These are phyloP conservation scores for Gobio occitaniae DNA, from an alignment of 2,797 vertebrate genomes.

Conservation along the genomic window DNA sequence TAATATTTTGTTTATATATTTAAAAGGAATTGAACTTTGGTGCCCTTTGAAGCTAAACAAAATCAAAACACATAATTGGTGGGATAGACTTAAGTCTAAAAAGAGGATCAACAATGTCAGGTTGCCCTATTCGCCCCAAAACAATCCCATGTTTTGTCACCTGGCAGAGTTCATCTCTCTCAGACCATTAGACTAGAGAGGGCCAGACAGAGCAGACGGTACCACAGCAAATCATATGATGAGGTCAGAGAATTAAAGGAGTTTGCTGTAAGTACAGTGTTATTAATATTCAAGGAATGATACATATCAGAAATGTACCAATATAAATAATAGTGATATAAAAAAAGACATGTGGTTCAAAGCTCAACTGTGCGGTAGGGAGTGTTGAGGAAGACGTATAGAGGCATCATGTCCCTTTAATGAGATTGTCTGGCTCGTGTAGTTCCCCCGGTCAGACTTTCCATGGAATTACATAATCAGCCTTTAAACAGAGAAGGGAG, in stretches of 20 bases:
- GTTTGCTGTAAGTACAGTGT: not conserved
- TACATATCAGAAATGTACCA: not conserved
- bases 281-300: not conserved
- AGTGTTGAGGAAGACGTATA: constrained; percentile 6
- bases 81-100: constrained; percentile 20
- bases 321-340: not conserved
- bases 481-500: constrained; percentile 51
- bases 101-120: constrained; percentile 74
- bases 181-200: not conserved
- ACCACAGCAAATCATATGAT: not conserved
- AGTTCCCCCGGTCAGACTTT: constrained; percentile 69
- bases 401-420: constrained; percentile 62
- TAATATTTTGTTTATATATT: not conserved
- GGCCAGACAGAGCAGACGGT: not conserved
- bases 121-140: constrained; percentile 73
- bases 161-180: constrained; percentile 9
- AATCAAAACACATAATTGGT: not conserved
- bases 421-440: constrained; percentile 64
- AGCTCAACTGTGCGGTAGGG: constrained; percentile 16
- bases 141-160: constrained; percentile 16
- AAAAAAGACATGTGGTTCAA: not conserved
- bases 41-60: not conserved
- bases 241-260: not conserved
- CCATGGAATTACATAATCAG: constrained; percentile 71
- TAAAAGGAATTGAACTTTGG: not conserved